Evolutionary conservation across 2,113 vertebrate genomes (phyloP), one percentile per base, ranked within the genome.

Genomic region (Engystomops pustulosus): DNA sequence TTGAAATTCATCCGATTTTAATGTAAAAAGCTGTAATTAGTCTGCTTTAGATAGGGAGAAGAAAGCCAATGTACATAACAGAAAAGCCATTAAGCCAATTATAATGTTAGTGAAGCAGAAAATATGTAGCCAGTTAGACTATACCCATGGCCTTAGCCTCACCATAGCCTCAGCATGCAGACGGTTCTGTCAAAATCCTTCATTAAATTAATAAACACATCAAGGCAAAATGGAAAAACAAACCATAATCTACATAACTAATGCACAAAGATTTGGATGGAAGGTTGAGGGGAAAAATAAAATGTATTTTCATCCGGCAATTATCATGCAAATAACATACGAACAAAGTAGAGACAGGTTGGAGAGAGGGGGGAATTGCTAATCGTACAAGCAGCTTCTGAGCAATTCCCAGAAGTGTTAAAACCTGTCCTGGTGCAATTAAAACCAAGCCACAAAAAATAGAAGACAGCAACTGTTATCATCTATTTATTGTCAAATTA

Each of bases 401-500:
- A 90, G 88, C 89, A 94, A 93, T 94, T 95, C 94, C 94, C 95
- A 89, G 92, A 92, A 75, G 94, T 92, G 88, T 88, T 92, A 89
- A 87, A 90, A 94, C 88, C 92, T 90, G 92, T 93, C 93, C 93
- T 88, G 60, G 84, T 87, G 90, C 94, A 97, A 97, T 97, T 96
- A 96, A 91, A 91, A 91, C 83, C 45, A 27, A 85, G 78, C 71
- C 62, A 83, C 87, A 89, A 89, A 89, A 87, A 88, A 11, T 77
- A 60, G 87, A 90, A 92, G 90, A 90, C 75, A 85, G 93, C 89
- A 86, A 92, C 88, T 87, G 89, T 92, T 91, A 90, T 91, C 93
- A 93, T 90, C 94, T 95, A 94, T 92, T 95, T 93, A 92, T 93
- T 95, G 94, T 97, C 94, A 95, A 90, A 96, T 97, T 95, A 95